These are phyloP conservation scores for Rhizomys pruinosus DNA, from an alignment of 2,113 vertebrate genomes.

Conservation along the genomic window DNA sequence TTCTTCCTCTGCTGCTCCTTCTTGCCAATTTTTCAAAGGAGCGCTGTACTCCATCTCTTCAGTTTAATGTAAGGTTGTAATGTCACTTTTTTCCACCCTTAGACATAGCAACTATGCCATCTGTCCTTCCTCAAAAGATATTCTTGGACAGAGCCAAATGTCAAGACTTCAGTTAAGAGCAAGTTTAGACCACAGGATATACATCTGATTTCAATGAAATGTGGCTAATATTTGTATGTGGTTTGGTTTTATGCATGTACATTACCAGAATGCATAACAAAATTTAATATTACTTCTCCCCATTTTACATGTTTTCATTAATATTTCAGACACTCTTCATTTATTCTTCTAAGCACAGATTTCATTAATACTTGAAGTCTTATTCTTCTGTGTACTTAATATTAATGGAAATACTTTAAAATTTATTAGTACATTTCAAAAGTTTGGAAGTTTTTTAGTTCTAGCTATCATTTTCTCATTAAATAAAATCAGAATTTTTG, in stretches of 20 bases:
- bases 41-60: neutral
- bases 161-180: slow-evolving; percentile 47
- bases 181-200: neutral
- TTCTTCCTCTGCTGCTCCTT: neutral
- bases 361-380: slow-evolving; percentile 46
- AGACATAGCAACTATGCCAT: slow-evolving; percentile 9
- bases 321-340: neutral
- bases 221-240: neutral
- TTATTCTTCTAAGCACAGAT: slow-evolving; percentile 30
- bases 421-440: slow-evolving; percentile 45
- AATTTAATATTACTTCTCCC: slow-evolving; percentile 33
- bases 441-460: slow-evolving; percentile 4
- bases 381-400: neutral
- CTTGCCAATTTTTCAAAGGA: neutral
- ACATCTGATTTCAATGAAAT: neutral
- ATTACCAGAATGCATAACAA: neutral
- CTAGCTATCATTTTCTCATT: slow-evolving; percentile 46
- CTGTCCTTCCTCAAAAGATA: slow-evolving; percentile 29
- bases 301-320: neutral
- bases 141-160: slow-evolving; percentile 45
- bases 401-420: slow-evolving; percentile 25
- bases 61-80: slow-evolving; percentile 25
- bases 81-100: neutral
- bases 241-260: neutral
- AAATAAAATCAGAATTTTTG: slow-evolving; percentile 46